These are phyloP conservation scores for Enteromius paludinosus DNA, from an alignment of 2,797 vertebrate genomes.

Conservation along the genomic window DNA sequence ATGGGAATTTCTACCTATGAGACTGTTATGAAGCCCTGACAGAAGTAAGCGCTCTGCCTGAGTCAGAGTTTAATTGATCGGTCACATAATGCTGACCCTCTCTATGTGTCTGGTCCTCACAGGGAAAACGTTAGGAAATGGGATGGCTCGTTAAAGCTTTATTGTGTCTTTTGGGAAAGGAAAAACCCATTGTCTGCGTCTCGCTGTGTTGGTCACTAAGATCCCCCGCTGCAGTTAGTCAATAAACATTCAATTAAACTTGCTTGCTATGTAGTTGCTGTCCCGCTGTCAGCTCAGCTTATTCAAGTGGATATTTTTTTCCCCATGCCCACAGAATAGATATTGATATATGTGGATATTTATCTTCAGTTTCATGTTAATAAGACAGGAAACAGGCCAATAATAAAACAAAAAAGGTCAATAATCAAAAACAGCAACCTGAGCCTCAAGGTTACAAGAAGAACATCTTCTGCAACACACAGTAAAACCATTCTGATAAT, in stretches of 20 bases:
- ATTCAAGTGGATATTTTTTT: background rate
- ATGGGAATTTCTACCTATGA: background rate
- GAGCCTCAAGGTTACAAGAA: background rate
- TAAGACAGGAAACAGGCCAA: background rate
- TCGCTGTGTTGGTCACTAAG: conserved; percentile 22
- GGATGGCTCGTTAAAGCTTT: conserved; percentile 19
- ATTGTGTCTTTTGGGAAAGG: background rate
- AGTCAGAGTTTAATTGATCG: conserved; percentile 42
- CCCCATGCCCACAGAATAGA: background rate
- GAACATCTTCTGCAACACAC: background rate
- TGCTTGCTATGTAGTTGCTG: background rate
- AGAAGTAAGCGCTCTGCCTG: conserved; percentile 8
- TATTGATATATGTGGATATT: background rate
- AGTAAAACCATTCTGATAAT: background rate
- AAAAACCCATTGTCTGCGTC: background rate
- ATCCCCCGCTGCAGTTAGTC: background rate
- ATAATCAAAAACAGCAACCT: background rate
- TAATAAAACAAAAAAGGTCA: background rate
- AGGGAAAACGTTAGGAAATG: background rate
- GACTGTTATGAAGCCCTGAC: background rate
- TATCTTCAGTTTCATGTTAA: background rate
- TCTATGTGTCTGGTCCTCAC: background rate
- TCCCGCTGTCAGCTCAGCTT: conserved; percentile 7
- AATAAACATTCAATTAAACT: conserved; percentile 35
- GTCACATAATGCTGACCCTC: conserved; percentile 27